Conservation (phyloP, 2,113 vertebrate species). For the Thinocorus orbignyianus region DNA sequence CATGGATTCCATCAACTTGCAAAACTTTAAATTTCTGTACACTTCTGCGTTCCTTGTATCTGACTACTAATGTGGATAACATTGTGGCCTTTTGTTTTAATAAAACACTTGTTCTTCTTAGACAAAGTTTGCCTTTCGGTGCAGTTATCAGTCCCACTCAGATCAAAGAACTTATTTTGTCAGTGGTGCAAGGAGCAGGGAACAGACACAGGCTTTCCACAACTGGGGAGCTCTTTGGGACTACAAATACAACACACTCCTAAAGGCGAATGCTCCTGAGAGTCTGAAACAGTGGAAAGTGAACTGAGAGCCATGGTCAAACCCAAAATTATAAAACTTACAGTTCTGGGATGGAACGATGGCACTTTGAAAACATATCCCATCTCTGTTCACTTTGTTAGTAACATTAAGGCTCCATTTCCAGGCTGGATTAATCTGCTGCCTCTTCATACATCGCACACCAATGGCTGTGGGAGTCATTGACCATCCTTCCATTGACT, state of each 20-base stretch:
- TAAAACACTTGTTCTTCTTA: not conserved
- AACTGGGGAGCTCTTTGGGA: not conserved
- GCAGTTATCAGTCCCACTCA: not conserved
- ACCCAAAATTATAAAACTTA: not conserved
- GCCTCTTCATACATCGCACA: not conserved
- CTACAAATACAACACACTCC: not conserved
- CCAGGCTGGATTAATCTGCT: not conserved
- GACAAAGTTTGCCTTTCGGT: not conserved
- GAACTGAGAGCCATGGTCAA: not conserved
- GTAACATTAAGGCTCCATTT: not conserved
- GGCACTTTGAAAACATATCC: not conserved
- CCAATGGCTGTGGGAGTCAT: not conserved
- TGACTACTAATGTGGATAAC: not conserved
- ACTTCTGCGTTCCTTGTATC: not conserved
- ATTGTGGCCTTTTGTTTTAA: not conserved
- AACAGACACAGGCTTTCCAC: not conserved
- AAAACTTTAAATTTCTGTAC: slow-evolving; percentile 7
- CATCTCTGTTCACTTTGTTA: not conserved
- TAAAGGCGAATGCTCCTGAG: not conserved
- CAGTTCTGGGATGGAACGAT: not conserved
- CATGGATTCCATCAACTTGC: not conserved
- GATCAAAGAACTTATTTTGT: not conserved
- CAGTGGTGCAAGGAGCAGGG: not conserved
- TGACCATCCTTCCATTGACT: not conserved
- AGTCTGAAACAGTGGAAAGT: not conserved